Evolutionary conservation across 23 tunicate species (phyloP).

Genomic region (Aplidium turbinatum): DNA sequence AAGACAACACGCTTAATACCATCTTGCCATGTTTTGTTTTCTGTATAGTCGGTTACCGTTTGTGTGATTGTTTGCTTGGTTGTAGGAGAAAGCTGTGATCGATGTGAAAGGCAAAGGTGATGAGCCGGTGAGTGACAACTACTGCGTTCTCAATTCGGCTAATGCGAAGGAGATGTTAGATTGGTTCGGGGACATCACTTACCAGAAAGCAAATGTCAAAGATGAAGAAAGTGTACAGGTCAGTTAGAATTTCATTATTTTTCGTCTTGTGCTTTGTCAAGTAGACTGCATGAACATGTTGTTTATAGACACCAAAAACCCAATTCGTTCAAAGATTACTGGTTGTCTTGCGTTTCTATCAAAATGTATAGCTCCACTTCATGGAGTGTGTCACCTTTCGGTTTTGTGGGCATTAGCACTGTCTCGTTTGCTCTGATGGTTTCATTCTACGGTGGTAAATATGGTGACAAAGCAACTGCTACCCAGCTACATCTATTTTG

Average conservation of each 20-base stretch:
- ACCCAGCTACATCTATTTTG: no score
- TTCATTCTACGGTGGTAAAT: no score
- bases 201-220: constrained; percentile 39
- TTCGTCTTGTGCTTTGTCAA: background rate
- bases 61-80: no score
- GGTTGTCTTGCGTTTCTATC: background rate
- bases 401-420: no score
- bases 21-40: no score
- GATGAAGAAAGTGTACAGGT: constrained; percentile 70
- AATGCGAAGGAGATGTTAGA: constrained; percentile 56
- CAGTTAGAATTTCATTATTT: constrained; percentile 7
- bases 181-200: constrained; percentile 59
- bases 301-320: background rate
- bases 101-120: constrained; percentile 47
- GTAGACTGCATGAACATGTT: background rate
- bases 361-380: background rate
- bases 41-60: no score
- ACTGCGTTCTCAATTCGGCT: constrained; percentile 64
- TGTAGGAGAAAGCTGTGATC: constrained; percentile 87
- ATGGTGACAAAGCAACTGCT: no score
- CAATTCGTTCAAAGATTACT: background rate
- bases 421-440: no score
- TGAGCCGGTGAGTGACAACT: constrained; percentile 66
- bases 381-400: no score
- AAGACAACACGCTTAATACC: no score